Evolutionary conservation across 2,113 vertebrate genomes (phyloP), one percentile per base, ranked within the genome.

Genomic region (Plectropomus leopardus): DNA sequence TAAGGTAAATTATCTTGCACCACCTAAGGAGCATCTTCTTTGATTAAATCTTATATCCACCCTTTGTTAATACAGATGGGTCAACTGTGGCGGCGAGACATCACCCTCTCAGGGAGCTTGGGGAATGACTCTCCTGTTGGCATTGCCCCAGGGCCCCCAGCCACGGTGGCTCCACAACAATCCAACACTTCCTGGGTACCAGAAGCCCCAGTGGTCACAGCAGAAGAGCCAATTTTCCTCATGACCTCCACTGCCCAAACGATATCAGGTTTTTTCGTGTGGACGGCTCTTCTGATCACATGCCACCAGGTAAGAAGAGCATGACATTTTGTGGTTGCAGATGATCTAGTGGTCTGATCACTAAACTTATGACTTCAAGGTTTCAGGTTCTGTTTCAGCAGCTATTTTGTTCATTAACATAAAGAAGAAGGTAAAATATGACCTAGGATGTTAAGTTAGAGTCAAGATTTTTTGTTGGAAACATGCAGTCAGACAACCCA

Each of bases 281-380:
- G 98, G 98, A 98, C 97, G 0, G 98, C 98, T 59, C 95, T 99
- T 81, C 96, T 98, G 36, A 95, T 99, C 92, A 99, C 98, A 76
- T 98, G 97, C 89, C 98, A 99, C 88, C 98, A 99, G 97, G 98
- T 98, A 91, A 92, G 81, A 28, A 45, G 30, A 24, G 3, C 26
- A 13, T 44, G 32, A 42, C 3, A 24, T 68, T 64, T 59, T 28
- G 23, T 60, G 48, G 11, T 21, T 47, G 2, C 1, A 69, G 28
- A 2, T 63, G 50, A 17, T 64, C 1, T 16, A 30, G 4, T 15
- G 2, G 26, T 55, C 45, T 53, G 26, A 1, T 15, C 17, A 58
- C 2, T 21, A 1, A 4, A 42, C 40, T 42, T 34, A 34, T 4
- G 16, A 28, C 23, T 24, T 63, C 8, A 57, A 48, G 21, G 23